Evolutionary conservation across 35 echinoderm and acorn worm species (phyloP).

Genomic region (Holothuria glaberrima): DNA sequence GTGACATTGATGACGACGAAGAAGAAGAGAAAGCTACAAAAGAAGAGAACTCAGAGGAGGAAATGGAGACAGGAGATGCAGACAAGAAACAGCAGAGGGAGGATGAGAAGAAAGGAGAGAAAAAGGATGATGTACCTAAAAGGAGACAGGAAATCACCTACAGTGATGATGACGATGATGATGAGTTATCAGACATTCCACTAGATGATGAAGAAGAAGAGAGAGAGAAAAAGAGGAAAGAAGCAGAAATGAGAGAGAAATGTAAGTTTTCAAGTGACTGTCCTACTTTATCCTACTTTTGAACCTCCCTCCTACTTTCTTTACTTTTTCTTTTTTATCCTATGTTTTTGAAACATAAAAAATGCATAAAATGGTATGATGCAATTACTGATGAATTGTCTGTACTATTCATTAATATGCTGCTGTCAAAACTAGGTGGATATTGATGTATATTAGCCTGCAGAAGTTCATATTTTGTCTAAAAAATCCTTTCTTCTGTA

Average conservation of each 20-base stretch:
- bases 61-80: slow-evolving; percentile 32
- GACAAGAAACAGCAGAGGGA: slow-evolving; percentile 45
- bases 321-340: too few species aligned
- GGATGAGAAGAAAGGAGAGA: slow-evolving; percentile 24
- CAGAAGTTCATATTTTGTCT: too few species aligned
- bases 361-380: too few species aligned
- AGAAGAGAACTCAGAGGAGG: slow-evolving; percentile 52
- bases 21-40: slow-evolving; percentile 35
- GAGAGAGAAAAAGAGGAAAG: slow-evolving; percentile 37
- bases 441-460: too few species aligned
- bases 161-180: slow-evolving; percentile 37
- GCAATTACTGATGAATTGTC: too few species aligned
- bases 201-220: slow-evolving; percentile 43
- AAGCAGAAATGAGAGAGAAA: slow-evolving; percentile 19
- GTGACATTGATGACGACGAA: slow-evolving; percentile 55
- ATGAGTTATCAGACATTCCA: slow-evolving; percentile 21
- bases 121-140: neutral
- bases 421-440: too few species aligned
- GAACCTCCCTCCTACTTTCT: too few species aligned
- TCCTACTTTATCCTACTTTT: too few species aligned
- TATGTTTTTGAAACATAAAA: too few species aligned
- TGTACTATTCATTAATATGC: too few species aligned
- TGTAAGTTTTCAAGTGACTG: neutral
- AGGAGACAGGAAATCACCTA: slow-evolving; percentile 22
- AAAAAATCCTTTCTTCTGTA: too few species aligned